Evolutionary conservation across 2,797 vertebrate genomes (phyloP), one percentile per base, ranked within the genome.

Genomic region (Pampus argenteus): DNA sequence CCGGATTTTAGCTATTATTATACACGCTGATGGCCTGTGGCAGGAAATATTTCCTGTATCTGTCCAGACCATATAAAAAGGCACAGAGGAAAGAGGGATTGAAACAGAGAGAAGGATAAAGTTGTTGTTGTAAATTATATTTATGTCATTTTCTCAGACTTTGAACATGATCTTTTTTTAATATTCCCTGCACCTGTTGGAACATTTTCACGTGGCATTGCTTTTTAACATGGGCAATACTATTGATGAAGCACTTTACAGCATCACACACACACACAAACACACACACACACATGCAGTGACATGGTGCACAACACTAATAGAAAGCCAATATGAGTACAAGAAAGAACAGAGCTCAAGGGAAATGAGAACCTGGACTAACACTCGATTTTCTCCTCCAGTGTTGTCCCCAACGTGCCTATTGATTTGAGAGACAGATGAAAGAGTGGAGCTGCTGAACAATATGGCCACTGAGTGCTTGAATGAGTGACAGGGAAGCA

Each of bases 361-460:
- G 82, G 74, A 81, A 79, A 72, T 81, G 78, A 66, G 65, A 56
- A 57, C n/a, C 60, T 62, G 67, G 60, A 77, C 57, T 36, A 34
- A 62, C 61, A 65, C 68, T 70, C 1, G 15, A 65, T 71, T 67
- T 63, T 34, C 31, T 66, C 55, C 47, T 58, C 63, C 40, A n/a
- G 45, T 28, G 58, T 62, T 59, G 51, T 69, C 70, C 74, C 71
- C 54, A 26, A 23, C 66, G 52, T 66, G 74, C 60, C 40, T 65
- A 81, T 86, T 73, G 77, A 83, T 83, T 71, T 61, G 49, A 79
- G 62, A 42, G 49, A 31, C 40, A 25, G 47, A 73, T 55, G 69
- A 79, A 71, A 59, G 67, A 79, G 66, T 57, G 29, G 47, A 63
- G 66, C 50, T 38, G 59, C 62, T 58, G 65, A 61, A 44, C 18